Base-by-base conservation (phyloP, 1,140 invertebrate genomes). In the Zaprionus vittiger region DNA sequence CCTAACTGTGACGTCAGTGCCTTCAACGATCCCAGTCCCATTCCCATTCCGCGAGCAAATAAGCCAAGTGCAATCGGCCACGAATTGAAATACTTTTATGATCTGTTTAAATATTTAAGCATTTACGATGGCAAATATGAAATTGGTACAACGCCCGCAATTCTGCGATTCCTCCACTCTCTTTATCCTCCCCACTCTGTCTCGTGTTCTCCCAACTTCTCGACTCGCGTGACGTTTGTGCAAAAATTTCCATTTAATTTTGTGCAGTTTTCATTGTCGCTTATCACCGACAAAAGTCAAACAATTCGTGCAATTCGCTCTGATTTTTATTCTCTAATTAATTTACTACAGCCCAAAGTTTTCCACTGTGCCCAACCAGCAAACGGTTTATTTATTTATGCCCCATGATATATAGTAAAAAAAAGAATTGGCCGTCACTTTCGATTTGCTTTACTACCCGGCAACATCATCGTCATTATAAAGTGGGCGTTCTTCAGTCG, bases 111-210 rank as follows among this genome's bases (percentile, higher is more conserved):
- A 73, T 77, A 77, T 73, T 73, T 73, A 61, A 66, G 64, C 66
- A 68, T 78, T 84, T 84, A 85, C 78, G 31, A 41, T 24, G 52
- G 82, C 75, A 83, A 80, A 86, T 87, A 89, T 56, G 26, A 64
- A 83, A 83, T 41, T 70, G 73, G 71, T 77, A 79, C 74, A 77
- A 77, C 60, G 44, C 60, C 65, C 61, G 41, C n/a, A 49, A 49
- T 28, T 26, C 15, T 26, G 31, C 2, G 24, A 37, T 22, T 47
- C n/a, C 17, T n/a, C 6, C 41, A 17, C n/a, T 47, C 41, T 17
- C 41, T 9, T 0, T 2, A 9, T 47, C 20, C 41, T 17, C n/a
- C 41, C 17, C 41, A 17, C 7, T 38, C 14, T 6, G 15, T 41
- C 37, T 38, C 37, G 14, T 15, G 1, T 15, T 47, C 41, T 47